phyloP scores from a whole-genome alignment of 2,797 vertebrate species.

The Lutjanus campechanus region DNA sequence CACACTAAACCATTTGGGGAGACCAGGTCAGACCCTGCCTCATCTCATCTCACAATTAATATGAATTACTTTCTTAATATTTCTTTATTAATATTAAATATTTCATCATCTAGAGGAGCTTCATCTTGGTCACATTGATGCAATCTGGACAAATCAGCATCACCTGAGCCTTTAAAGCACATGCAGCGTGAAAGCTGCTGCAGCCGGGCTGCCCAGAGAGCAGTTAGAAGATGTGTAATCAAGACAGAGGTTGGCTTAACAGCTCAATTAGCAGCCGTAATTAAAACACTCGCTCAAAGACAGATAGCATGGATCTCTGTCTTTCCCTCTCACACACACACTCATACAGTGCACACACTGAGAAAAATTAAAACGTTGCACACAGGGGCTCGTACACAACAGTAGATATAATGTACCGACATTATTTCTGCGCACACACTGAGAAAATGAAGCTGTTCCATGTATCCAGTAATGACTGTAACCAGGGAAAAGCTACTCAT shows the following conservation, averaged over 20 bases:
- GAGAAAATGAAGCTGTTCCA: slow-evolving; percentile 29
- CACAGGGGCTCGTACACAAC: not conserved
- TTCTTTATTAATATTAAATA: not conserved
- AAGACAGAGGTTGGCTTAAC: slow-evolving; percentile 65
- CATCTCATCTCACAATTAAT: too few relatives aligned
- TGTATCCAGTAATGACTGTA: slow-evolving; percentile 37
- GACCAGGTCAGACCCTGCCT: too few relatives aligned
- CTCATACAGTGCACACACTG: not conserved
- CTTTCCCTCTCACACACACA: not conserved
- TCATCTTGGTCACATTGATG: not conserved
- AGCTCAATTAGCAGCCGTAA: slow-evolving; percentile 72
- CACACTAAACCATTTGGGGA: too few relatives aligned
- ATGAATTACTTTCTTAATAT: too few relatives aligned
- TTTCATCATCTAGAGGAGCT: not conserved
- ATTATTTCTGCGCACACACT: slow-evolving; percentile 14
- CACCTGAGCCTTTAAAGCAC: not conserved
- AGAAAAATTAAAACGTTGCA: not conserved
- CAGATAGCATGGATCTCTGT: slow-evolving; percentile 48
- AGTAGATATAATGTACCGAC: not conserved
- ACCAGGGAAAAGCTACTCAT: slow-evolving; percentile 40
- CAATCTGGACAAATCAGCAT: not conserved
- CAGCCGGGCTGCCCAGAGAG: slow-evolving; percentile 51
- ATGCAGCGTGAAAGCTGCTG: slow-evolving; percentile 11
- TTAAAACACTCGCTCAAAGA: slow-evolving; percentile 66
- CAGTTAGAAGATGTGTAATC: slow-evolving; percentile 66